Percentiles rank a stretch among this genome's conserved stretches.
phyloP scores from a whole-genome alignment of 1,140 invertebrate species.

The Euschistus heros region DNA sequence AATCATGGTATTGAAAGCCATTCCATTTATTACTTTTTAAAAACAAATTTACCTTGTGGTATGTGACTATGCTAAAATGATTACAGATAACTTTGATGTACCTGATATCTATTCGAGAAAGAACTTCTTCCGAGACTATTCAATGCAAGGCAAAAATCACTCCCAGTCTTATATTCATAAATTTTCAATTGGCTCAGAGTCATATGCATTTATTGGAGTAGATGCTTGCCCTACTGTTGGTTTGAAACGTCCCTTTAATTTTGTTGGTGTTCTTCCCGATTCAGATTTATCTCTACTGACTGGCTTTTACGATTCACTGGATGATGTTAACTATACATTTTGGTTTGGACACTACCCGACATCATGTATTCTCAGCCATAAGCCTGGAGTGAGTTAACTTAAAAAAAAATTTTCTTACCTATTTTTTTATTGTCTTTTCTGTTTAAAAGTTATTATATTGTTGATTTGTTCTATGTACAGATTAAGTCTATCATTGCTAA shows the following conservation, averaged over 20 bases:
- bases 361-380: conserved; percentile 63
- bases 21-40: neutral
- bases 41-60: neutral
- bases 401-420: conserved; percentile 4
- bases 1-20: conserved; percentile 72
- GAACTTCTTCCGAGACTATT: conserved; percentile 73
- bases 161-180: conserved; percentile 62
- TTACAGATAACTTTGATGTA: conserved; percentile 85
- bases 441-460: conserved; percentile 10
- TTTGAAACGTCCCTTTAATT: conserved; percentile 81
- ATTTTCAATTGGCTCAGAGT: conserved; percentile 37
- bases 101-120: conserved; percentile 50
- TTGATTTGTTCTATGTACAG: conserved; percentile 24
- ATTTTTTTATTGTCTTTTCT: too few relatives aligned
- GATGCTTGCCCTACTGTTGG: conserved; percentile 84
- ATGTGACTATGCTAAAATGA: neutral
- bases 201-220: conserved; percentile 70
- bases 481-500: conserved; percentile 41
- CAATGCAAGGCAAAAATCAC: conserved; percentile 60
- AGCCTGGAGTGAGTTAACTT: conserved; percentile 27
- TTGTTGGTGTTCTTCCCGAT: conserved; percentile 64
- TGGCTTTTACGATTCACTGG: conserved; percentile 38
- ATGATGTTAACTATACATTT: conserved; percentile 43
- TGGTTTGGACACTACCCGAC: conserved; percentile 93
- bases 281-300: conserved; percentile 45